phyloP scores from a whole-genome alignment of 2,888 invertebrate species.

The Drosophila monieri region DNA sequence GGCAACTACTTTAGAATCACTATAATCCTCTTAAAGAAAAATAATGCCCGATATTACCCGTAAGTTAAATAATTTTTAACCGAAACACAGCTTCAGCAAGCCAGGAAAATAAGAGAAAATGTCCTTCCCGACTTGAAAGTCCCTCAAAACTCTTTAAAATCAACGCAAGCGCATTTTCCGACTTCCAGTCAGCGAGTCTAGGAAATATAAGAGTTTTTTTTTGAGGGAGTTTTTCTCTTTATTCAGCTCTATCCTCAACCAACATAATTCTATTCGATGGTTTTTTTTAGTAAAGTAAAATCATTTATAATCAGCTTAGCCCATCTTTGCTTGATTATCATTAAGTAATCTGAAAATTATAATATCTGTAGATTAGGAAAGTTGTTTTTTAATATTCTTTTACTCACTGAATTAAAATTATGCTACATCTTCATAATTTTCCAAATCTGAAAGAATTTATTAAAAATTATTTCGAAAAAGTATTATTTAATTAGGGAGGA shows the following conservation, averaged over 20 bases:
- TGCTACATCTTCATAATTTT: slow-evolving; percentile 68
- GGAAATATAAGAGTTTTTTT: slow-evolving; percentile 68
- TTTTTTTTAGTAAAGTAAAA: background rate
- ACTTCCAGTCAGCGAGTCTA: slow-evolving; percentile 52
- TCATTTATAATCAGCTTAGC: background rate
- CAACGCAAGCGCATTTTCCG: slow-evolving; percentile 49
- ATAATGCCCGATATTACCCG: slow-evolving; percentile 12
- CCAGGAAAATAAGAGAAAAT: slow-evolving; percentile 52
- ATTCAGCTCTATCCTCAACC: slow-evolving; percentile 54
- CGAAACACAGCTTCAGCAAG: slow-evolving; percentile 14
- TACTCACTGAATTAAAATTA: background rate
- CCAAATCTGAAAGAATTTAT: slow-evolving; percentile 53
- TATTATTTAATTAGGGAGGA: too few relatives aligned
- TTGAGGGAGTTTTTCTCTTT: slow-evolving; percentile 57
- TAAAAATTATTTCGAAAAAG: background rate
- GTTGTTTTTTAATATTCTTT: background rate
- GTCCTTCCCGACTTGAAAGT: slow-evolving; percentile 11
- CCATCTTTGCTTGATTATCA: background rate
- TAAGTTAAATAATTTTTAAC: slow-evolving; percentile 13
- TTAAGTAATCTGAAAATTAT: background rate
- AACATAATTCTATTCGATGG: background rate
- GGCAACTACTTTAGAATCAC: background rate
- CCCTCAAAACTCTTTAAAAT: slow-evolving; percentile 20
- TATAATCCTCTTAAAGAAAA: slow-evolving; percentile 6
- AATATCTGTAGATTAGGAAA: background rate